Evolutionary conservation across 2,888 invertebrate genomes (phyloP).

Genomic region (Hybos culiciformis): DNA sequence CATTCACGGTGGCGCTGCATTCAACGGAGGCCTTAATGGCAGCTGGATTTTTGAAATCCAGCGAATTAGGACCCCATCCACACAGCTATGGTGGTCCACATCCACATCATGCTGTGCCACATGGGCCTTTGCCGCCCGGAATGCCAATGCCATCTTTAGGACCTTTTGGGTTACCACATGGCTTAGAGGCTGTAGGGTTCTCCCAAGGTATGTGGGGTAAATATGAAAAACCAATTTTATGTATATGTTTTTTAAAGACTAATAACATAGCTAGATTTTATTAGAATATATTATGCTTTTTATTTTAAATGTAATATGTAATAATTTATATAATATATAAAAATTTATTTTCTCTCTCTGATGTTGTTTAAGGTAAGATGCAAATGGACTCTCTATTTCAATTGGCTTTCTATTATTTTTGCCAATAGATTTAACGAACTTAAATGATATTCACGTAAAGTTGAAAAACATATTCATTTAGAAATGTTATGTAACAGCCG

Average conservation of each 20-base stretch:
- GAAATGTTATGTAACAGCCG: too few species aligned
- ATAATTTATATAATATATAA: too few species aligned
- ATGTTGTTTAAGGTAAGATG: too few species aligned
- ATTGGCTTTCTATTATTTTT: too few species aligned
- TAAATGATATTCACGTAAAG: too few species aligned
- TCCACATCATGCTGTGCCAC: constrained; percentile 34
- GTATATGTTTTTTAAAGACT: not conserved
- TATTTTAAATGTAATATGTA: too few species aligned
- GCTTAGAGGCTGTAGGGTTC: constrained; percentile 37
- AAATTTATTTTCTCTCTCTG: too few species aligned
- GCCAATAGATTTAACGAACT: too few species aligned
- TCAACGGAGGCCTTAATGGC: constrained; percentile 38
- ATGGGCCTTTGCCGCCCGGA: constrained; percentile 35
- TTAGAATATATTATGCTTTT: not conserved
- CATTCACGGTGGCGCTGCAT: constrained; percentile 36
- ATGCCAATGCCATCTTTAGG: constrained; percentile 37
- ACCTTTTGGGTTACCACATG: constrained; percentile 37
- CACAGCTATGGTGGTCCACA: constrained; percentile 36
- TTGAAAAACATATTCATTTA: too few species aligned
- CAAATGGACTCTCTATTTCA: too few species aligned
- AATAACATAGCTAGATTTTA: constrained; percentile 13
- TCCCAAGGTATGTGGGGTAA: constrained; percentile 40
- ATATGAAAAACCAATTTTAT: constrained; percentile 22
- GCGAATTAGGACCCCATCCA: constrained; percentile 35
- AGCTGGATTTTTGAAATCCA: constrained; percentile 35